Evolutionary conservation across 2,888 invertebrate species (phyloP), one percentile per base, ranked within the genome.

Genomic region (Thumatha senex): DNA sequence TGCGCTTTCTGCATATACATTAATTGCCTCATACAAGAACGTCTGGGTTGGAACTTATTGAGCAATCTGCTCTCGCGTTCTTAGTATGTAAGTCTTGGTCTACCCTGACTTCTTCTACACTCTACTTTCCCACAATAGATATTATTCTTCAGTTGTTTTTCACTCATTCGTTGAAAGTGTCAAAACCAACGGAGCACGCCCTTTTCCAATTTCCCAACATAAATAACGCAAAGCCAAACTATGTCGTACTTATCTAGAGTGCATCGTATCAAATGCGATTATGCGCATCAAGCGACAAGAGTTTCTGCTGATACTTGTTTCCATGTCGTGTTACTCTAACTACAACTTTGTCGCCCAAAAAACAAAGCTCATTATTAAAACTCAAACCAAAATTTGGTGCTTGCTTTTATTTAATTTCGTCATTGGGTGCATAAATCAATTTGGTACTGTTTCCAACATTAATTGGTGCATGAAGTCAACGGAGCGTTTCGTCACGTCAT

Each of bases 251-350:
- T 41, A 48, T 7, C 31, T 44, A 31, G 54, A 49, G 57, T 50
- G 60, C 55, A 56, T 56, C 56, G 60, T 65, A 51, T 64, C 64
- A 53, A 51, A 72, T 61, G 48, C 51, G 46, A 65, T 68, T 72
- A 63, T 51, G 67, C 54, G 61, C 67, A 54, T 63, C 54, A 48
- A 51, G 52, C 44, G 56, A 52, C 55, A 53, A 51, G 47, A 52
- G 7, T 10, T 56, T 63, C 52, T 24, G 18, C 3, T 24, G 18
- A 5, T 24, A 24, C 46, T 59, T 44, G 36, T 53, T 41, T 49
- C n/a, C 35, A 48, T 18, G n/a, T 24, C 24, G 46, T 13, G 40
- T 31, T 42, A 34, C 40, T 39, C 51, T 46, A 58, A 51, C 60
- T 58, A 61, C 46, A 51, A 53, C 50, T 48, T 58, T 54, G 46